Base-by-base conservation (phyloP, 2,888 invertebrate genomes). In the Lydus trimaculatus region DNA sequence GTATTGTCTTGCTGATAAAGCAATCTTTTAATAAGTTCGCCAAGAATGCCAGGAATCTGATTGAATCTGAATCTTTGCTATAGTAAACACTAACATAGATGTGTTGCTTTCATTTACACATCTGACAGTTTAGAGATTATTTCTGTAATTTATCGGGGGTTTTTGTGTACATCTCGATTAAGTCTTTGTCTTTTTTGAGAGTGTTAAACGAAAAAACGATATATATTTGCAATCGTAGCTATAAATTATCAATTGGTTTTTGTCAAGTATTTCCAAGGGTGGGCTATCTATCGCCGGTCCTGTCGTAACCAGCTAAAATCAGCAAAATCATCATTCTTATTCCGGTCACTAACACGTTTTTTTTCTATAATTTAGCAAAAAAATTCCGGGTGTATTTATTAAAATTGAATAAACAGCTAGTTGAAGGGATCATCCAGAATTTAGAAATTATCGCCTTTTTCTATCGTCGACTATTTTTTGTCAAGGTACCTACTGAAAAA, bases 1-100 rank as follows among this genome's bases (percentile, higher is more conserved):
- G 36, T 36, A 81, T 82, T 83, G 82, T 83, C 80, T 80, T 76
- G 78, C 79, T 79, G 83, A 83, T 83, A 81, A 81, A 83, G 83
- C 83, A 81, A 82, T 82, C 83, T 83, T 83, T 82, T 82, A 82
- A 83, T 82, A 82, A 82, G 79, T 82, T 76, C 75, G 70, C 71
- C 74, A 72, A 74, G 81, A 79, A 80, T 74, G 75, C 74, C 63
- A 69, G 76, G 81, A 81, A 81, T 81, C 78, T 76, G 81, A 81
- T 79, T 79, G 79, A 77, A 77, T 74, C 63, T 72, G 71, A 70
- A 70, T 65, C 70, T 71, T 70, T 66, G n/a, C n/a, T n/a, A n/a
- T n/a, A n/a, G n/a, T n/a, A n/a, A n/a, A n/a, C 67, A 61, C 68
- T 64, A 65, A 20, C 13, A 20, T 48, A 11, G 20, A 48, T 36